Conservation (phyloP, 1,140 invertebrate species). For the Lethrus apterus region DNA sequence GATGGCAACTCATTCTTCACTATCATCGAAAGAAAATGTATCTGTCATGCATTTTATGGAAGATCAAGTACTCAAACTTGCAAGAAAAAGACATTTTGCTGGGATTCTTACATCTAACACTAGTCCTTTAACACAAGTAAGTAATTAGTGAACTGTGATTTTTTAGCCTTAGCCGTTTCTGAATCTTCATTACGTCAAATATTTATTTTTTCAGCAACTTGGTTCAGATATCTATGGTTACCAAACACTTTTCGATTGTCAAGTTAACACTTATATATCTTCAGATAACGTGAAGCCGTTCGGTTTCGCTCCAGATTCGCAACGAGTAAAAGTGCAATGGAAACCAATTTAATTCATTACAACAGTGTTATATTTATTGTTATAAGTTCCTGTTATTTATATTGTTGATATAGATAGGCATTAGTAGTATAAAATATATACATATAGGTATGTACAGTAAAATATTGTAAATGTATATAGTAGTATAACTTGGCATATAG, state of each 20-base stretch:
- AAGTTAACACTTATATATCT: constrained; percentile 70
- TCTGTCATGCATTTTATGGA: constrained; percentile 70
- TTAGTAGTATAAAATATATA: too few species aligned
- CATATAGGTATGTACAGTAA: too few species aligned
- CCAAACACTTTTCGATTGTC: constrained; percentile 65
- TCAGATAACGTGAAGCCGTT: constrained; percentile 66
- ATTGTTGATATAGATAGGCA: not conserved
- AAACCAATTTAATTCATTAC: constrained; percentile 44
- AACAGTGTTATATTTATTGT: not conserved
- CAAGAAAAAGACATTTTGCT: constrained; percentile 53
- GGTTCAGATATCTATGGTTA: constrained; percentile 73
- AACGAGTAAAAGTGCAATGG: constrained; percentile 67
- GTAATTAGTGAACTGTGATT: constrained; percentile 9
- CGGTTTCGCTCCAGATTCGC: constrained; percentile 60
- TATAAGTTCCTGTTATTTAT: too few species aligned
- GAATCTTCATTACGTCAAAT: not conserved
- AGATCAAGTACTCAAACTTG: constrained; percentile 59
- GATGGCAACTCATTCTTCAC: constrained; percentile 64
- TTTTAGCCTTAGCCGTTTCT: not conserved
- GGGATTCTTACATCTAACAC: constrained; percentile 82
- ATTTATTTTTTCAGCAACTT: constrained; percentile 57
- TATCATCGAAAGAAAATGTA: constrained; percentile 66
- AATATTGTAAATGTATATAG: too few species aligned
- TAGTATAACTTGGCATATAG: too few species aligned
- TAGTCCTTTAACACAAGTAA: constrained; percentile 73